Conservation (phyloP, 2,113 vertebrate genomes). For the Xiphorhynchus elegans region DNA sequence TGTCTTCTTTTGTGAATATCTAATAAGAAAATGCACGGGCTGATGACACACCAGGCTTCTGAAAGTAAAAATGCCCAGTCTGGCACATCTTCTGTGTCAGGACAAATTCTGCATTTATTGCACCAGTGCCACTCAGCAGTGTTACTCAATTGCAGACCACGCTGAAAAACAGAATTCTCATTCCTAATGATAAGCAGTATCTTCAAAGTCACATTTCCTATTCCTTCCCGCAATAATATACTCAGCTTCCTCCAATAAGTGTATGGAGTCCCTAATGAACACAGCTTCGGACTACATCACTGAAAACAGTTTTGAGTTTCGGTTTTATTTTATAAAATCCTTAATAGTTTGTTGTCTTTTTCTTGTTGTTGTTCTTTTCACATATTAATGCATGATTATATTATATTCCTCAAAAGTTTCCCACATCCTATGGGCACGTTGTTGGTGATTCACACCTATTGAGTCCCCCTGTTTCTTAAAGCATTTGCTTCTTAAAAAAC, state of each 20-base stretch:
- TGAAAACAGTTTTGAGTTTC: background rate
- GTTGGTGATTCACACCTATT: background rate
- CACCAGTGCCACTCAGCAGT: background rate
- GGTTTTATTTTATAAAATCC: background rate
- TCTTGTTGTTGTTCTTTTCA: background rate
- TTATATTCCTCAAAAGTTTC: background rate
- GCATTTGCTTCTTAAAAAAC: background rate
- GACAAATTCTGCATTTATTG: background rate
- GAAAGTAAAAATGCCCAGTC: background rate
- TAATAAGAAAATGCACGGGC: background rate
- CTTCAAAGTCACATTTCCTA: background rate
- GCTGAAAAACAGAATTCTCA: background rate
- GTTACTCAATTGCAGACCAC: background rate
- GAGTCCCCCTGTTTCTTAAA: constrained; percentile 34
- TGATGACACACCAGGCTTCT: background rate
- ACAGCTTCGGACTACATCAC: background rate
- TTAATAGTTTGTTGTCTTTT: background rate
- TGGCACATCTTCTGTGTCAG: background rate
- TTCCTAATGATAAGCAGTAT: background rate
- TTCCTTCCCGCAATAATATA: background rate
- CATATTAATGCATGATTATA: background rate
- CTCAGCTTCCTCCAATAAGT: background rate
- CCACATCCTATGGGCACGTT: background rate
- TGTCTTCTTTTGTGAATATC: background rate
- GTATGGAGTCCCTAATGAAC: background rate